Conservation (phyloP, 1,140 invertebrate species). For the Neodiprion lecontei region DNA sequence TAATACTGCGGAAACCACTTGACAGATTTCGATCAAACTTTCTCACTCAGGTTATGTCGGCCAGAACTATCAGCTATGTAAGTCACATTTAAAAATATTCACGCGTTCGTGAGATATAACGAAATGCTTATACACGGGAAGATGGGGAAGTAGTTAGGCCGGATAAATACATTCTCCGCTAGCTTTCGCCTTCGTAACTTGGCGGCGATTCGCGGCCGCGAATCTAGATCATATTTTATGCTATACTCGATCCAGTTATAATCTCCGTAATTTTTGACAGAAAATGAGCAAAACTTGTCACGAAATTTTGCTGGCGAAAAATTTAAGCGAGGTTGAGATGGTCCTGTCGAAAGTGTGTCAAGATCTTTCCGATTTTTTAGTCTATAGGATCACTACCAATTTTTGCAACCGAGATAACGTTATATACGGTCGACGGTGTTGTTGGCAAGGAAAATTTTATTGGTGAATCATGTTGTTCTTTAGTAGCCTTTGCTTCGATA, state of each 20-base stretch:
- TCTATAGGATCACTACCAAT: not conserved
- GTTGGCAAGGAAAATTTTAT: conserved; percentile 7
- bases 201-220: too few relatives aligned
- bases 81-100: too few relatives aligned
- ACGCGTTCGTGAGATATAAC: too few relatives aligned
- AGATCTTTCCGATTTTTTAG: not conserved
- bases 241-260: not conserved
- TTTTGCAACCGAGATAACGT: not conserved
- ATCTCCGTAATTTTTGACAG: not conserved
- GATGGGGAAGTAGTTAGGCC: too few relatives aligned
- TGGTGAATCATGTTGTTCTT: conserved; percentile 7
- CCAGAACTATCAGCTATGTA: too few relatives aligned
- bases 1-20: too few relatives aligned
- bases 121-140: too few relatives aligned
- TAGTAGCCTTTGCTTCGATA: not conserved
- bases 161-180: too few relatives aligned
- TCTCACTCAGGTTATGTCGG: too few relatives aligned
- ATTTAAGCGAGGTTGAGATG: conserved; percentile 1
- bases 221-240: too few relatives aligned
- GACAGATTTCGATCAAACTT: too few relatives aligned
- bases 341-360: not conserved
- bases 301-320: not conserved
- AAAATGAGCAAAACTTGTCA: not conserved
- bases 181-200: too few relatives aligned
- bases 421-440: not conserved